Conservation (phyloP, 1,140 invertebrate species). For the Calliphora vicina region DNA sequence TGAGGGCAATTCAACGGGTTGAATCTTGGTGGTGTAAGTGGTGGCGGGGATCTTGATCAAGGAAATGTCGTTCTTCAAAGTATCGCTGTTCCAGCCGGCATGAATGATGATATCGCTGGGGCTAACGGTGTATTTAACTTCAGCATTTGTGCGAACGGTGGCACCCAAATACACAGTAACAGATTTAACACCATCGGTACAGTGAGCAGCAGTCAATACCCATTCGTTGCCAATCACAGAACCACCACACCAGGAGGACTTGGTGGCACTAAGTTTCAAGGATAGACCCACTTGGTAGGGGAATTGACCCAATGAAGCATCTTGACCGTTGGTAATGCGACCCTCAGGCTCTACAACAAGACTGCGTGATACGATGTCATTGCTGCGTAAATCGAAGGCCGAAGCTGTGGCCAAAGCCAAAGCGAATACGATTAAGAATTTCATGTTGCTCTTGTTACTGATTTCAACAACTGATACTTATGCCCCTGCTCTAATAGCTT, state of each 20-base stretch:
- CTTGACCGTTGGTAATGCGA: constrained; percentile 56
- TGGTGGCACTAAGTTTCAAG: constrained; percentile 45
- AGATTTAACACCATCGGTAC: constrained; percentile 59
- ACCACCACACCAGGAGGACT: constrained; percentile 65
- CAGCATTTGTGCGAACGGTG: not conserved
- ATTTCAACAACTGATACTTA: no score
- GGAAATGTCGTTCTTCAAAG: constrained; percentile 53
- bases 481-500: no score
- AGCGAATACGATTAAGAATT: constrained; percentile 37
- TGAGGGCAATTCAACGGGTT: constrained; percentile 41
- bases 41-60: constrained; percentile 49
- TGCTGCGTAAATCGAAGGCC: not conserved
- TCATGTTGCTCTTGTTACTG: constrained; percentile 30
- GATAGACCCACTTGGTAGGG: constrained; percentile 60
- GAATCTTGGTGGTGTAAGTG: constrained; percentile 39
- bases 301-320: constrained; percentile 54
- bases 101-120: constrained; percentile 22
- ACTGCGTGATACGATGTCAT: not conserved
- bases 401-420: constrained; percentile 30
- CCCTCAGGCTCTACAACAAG: constrained; percentile 37
- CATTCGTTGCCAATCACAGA: constrained; percentile 66
- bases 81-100: constrained; percentile 27
- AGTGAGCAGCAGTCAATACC: constrained; percentile 71
- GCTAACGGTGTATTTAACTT: constrained; percentile 19
- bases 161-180: constrained; percentile 26